phyloP scores from a whole-genome alignment of 2,797 vertebrate genomes.

The Lepus oiostolus region DNA sequence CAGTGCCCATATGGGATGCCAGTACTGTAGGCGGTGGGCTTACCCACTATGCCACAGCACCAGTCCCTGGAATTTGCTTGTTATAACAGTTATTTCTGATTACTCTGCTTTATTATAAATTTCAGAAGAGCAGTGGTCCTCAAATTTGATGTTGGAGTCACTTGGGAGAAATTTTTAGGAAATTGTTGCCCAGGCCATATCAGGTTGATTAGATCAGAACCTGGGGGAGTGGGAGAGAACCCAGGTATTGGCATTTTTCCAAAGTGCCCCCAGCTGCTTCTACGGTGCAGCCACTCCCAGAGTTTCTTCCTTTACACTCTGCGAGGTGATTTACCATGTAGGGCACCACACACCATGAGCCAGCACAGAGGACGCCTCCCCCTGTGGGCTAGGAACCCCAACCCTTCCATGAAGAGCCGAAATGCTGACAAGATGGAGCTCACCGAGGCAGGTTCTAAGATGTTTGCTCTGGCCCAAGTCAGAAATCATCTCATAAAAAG shows the following conservation, averaged over 20 bases:
- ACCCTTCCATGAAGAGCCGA: neutral
- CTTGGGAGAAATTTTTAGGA: neutral
- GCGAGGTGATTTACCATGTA: neutral
- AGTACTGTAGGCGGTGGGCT: too few species aligned
- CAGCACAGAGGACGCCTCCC: neutral
- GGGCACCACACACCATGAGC: fast-evolving
- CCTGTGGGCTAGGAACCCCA: neutral
- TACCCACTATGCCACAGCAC: too few species aligned
- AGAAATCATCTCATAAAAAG: neutral
- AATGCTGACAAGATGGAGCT: neutral
- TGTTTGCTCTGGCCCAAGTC: neutral
- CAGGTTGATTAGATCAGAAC: neutral
- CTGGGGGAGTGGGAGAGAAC: neutral
- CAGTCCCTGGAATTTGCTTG: neutral
- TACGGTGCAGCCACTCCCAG: neutral
- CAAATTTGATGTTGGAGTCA: neutral
- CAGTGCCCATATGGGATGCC: too few species aligned
- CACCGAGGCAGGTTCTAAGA: neutral
- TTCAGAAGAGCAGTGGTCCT: neutral
- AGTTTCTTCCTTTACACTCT: neutral
- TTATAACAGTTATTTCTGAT: neutral
- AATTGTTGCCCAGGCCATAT: too few species aligned
- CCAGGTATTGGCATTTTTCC: neutral
- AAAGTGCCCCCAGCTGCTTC: neutral
- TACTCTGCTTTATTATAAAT: neutral